Evolutionary conservation across 2,113 vertebrate species (phyloP), one percentile per base, ranked within the genome.

Genomic region (Motacilla alba): DNA sequence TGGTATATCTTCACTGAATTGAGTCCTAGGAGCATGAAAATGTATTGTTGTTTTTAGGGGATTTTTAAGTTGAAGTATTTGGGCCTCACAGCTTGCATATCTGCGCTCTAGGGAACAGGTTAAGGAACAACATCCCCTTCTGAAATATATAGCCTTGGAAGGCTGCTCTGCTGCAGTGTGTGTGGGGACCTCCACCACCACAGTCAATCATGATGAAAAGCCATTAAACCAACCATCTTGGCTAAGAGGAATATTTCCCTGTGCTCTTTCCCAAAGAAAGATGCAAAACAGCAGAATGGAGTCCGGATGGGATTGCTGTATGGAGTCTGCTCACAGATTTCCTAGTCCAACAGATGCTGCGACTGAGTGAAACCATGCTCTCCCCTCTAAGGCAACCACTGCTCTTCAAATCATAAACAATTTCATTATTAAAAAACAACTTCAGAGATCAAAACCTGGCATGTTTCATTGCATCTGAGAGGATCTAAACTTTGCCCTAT

Each of bases 291-390:
- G 44, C 28, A 72, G 66, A 66, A 74, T 79, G 47, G 7, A 83
- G 28, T 28, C 33, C 0, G 2, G 15, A 28, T 19, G 53, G 41
- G 14, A 43, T 10, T 73, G 33, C 44, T 60, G 37, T 39, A 49
- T 3, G 0, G 14, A 11, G 13, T 47, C 35, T 75, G 21, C 39
- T 27, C 53, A 50, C 20, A 37, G 10, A 47, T 64, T 50, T 75
- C 31, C 59, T 15, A 3, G 7, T 56, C 23, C 41, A n/a, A 13
- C 0, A 0, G 11, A 69, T 69, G 43, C 37, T 55, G 33, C 23
- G 69, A 27, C 35, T 39, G 13, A 44, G 10, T 64, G 15, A 87
- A 91, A 59, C 3, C 22, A 56, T 1, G 4, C 23, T 58, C 26
- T 33, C 24, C 24, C 23, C 37, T 46, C n/a, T 43, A 33, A 69